phyloP scores from a whole-genome alignment of 2,888 invertebrate species.

The Parthenolecanium corni region DNA sequence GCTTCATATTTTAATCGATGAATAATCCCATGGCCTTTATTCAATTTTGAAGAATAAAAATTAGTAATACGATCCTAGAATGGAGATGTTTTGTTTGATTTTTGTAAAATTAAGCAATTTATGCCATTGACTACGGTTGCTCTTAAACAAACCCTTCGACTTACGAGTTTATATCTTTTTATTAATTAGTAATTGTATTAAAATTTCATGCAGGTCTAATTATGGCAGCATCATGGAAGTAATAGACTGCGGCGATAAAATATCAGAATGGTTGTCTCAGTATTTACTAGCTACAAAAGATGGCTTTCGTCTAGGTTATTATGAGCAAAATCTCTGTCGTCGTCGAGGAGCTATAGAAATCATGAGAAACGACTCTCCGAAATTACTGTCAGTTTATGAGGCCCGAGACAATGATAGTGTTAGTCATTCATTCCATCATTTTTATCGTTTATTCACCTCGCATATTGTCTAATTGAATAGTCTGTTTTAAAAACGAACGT shows the following conservation, averaged over 20 bases:
- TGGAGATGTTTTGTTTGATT: no score
- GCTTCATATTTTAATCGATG: no score
- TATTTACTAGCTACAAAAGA: conserved; percentile 33
- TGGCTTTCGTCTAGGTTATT: conserved; percentile 11
- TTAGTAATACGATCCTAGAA: no score
- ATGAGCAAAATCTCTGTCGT: neutral
- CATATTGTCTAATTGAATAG: no score
- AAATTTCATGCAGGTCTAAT: neutral
- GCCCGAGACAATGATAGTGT: conserved; percentile 5
- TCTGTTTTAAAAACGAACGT: no score
- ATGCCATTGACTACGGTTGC: no score
- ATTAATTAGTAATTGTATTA: neutral
- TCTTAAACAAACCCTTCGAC: neutral
- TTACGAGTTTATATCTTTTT: neutral
- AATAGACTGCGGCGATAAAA: conserved; percentile 60
- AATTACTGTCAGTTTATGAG: conserved; percentile 2
- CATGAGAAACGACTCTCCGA: neutral
- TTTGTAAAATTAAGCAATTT: no score
- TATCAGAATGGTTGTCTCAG: conserved; percentile 59
- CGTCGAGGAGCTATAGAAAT: neutral
- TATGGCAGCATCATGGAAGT: conserved; percentile 45
- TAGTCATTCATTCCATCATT: neutral
- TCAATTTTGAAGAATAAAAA: no score
- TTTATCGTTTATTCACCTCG: neutral
- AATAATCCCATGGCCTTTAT: no score